Evolutionary conservation across 2,797 vertebrate genomes (phyloP).

Genomic region (Oreortyx pictus): DNA sequence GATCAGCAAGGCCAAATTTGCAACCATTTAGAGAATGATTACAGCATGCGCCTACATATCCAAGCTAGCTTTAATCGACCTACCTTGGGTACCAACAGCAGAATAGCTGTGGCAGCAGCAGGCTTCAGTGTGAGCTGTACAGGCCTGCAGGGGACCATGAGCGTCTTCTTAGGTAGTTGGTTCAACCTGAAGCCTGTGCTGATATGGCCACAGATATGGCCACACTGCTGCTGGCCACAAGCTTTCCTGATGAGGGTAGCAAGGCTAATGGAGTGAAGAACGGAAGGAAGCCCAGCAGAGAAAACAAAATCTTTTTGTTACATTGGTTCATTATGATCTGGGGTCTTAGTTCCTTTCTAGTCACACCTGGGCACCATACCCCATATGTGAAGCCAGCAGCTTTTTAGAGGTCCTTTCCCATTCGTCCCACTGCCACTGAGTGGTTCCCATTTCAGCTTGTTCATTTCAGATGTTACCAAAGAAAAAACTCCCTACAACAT

Average conservation of each 20-base stretch:
- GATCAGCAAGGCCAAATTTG: conserved; percentile 56
- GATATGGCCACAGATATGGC: neutral
- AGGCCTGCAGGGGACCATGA: neutral
- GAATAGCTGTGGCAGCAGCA: neutral
- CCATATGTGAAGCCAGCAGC: neutral
- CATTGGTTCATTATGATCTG: neutral
- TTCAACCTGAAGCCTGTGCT: accelerated
- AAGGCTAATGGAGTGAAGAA: neutral
- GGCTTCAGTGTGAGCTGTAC: accelerated
- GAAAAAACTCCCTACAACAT: neutral
- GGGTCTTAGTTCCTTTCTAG: neutral
- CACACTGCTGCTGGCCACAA: accelerated
- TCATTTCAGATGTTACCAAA: too few relatives aligned
- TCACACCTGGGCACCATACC: neutral
- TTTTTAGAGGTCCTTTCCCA: neutral
- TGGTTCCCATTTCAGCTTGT: neutral
- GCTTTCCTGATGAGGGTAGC: neutral
- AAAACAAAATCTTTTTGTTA: neutral
- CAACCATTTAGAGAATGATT: conserved; percentile 34
- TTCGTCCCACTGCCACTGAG: neutral
- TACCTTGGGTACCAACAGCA: conserved; percentile 14
- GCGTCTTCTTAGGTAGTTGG: neutral
- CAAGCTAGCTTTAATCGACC: conserved; percentile 11
- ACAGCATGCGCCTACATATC: neutral
- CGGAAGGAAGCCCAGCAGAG: neutral